Base-by-base conservation (phyloP, 2,797 vertebrate species). In the Muscicapa striata region DNA sequence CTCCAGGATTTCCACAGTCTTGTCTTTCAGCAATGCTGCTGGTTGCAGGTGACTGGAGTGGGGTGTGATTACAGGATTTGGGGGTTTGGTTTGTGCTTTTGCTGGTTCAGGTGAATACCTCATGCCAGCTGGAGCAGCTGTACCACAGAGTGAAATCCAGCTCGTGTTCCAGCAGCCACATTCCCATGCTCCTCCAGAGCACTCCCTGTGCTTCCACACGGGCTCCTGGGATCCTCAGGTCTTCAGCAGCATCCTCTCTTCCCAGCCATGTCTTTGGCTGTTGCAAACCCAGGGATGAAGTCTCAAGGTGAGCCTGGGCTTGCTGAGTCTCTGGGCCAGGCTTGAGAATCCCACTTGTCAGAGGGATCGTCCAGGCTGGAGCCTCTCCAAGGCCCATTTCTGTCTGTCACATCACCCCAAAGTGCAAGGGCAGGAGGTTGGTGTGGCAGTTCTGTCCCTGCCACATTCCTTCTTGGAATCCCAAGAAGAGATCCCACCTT, bases 161-260 rank as follows among this genome's bases (percentile, higher is more conserved):
- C 45, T 57, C 0, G 0, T 34, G 8, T 54, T 68, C 4, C 0
- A 7, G 43, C 32, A 26, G 2, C 15, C 24, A 5, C 13, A 20
- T 22, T 21, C 14, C 59, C 2, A 1, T 52, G 43, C 19, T 51
- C 20, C 30, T 34, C 38, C 19, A 48, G 40, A 52, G 9, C 3
- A 2, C 26, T 67, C 11, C 4, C 30, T 88, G 57, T 45, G 45
- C 43, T 51, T 45, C 79, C 59, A 4, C 3, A 0, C 0, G 4
- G 55, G 43, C 72, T 91, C 49, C 61, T 67, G 68, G 61, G 45
- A 26, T 67, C 57, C 45, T 81, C 19, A 2, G 0, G 5, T 17
- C 10, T 72, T 58, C 38, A 58, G 54, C 40, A 78, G 36, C 23
- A 49, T 14, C 49, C 14, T 63, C 49, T 77, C 49, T 13, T 46